These are phyloP conservation scores for Hydrotaea diabolus DNA, from an alignment of 2,888 invertebrate genomes.

Conservation along the genomic window DNA sequence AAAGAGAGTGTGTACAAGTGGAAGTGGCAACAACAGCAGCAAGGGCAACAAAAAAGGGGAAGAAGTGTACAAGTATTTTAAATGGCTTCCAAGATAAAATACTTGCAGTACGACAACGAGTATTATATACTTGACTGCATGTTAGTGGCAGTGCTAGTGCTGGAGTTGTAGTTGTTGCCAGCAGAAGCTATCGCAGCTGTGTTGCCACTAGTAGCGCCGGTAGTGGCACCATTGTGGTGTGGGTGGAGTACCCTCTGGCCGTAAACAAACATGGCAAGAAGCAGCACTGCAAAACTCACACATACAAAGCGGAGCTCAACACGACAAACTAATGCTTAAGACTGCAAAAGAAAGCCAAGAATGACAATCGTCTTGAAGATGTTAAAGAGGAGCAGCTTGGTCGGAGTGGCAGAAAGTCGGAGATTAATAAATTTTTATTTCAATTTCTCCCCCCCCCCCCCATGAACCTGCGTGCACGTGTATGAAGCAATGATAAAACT, in stretches of 20 bases:
- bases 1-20: constrained; percentile 6
- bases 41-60: neutral
- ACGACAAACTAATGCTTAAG: no score
- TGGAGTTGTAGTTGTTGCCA: neutral
- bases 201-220: constrained; percentile 7
- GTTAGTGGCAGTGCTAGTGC: constrained; percentile 1
- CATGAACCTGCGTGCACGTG: neutral
- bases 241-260: neutral
- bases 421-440: constrained; percentile 24
- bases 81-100: constrained; percentile 65
- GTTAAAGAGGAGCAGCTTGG: constrained; percentile 3
- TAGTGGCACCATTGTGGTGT: neutral
- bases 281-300: neutral
- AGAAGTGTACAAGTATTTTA: constrained; percentile 55
- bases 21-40: constrained; percentile 10
- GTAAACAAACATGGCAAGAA: constrained; percentile 16
- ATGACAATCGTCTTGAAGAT: constrained; percentile 34
- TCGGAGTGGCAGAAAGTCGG: neutral
- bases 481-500: neutral
- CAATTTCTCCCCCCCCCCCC: neutral
- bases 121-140: constrained; percentile 41
- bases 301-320: no score
- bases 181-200: constrained; percentile 4
- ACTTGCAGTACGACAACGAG: constrained; percentile 51
- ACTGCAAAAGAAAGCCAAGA: neutral